Base-by-base conservation (phyloP, 2,113 vertebrate species). In the Saguinus midas region DNA sequence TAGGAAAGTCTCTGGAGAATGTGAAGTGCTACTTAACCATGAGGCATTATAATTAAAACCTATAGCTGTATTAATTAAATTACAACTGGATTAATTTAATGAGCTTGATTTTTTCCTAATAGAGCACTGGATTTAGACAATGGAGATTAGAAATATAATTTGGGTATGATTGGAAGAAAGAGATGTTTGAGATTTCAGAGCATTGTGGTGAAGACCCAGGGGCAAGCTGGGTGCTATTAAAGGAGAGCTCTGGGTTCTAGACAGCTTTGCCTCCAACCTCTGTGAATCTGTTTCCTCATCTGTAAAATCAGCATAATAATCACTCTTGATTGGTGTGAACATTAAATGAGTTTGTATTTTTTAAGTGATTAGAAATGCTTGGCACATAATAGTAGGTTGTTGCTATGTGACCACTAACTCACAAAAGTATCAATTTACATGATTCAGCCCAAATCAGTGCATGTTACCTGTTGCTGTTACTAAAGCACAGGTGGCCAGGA, bases 51-150 rank as follows among this genome's bases (percentile, higher is more conserved):
- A 68, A 93, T 94, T 93, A 96, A 97, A 93, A 96, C 48, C 55
- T 72, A 64, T 64, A 79, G 82, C 73, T 82, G n/a, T 57, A 92
- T 79, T 92, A 94, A 93, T 82, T 76, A 87, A 97, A 94, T 88
- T 82, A 82, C 82, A 93, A 81, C 35, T 25, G 81, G 40, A 84
- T 85, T 96, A 57, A 84, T 45, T 95, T 90, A 66, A 92, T 82
- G 87, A 92, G 58, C 29, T 91, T 87, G 66, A 13, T 35, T 90
- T 90, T 87, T 50, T 40, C 35, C 64, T 61, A 75, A 73, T 5
- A 58, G 20, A 95, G 66, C 94, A 57, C 35, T 87, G 57, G 79
- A 94, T 68, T 55, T 48, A 45, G 70, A 86, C 40, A 16, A 23
- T 20, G 7, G 52, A 72, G 76, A 61, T 12, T 27, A 43, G 86